Conservation (phyloP, 1,140 invertebrate species). For the Patella vulgata region DNA sequence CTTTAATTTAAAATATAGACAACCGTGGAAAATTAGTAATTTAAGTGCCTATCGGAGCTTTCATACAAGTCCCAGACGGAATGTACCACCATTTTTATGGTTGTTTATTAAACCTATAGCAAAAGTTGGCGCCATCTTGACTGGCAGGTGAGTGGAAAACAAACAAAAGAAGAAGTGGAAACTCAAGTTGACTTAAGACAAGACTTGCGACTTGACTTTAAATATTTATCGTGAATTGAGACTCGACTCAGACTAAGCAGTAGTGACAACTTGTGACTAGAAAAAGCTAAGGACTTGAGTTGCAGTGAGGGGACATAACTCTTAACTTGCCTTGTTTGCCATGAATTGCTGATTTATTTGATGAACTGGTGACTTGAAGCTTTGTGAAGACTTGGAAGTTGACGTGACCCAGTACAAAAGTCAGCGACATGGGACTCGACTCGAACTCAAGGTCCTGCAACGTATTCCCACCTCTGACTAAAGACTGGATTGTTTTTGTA, state of each 20-base stretch:
- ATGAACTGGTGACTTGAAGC: neutral
- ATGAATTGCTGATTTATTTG: no score
- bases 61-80: slow-evolving; percentile 28
- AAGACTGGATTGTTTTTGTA: no score
- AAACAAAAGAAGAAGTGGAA: no score
- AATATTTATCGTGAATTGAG: neutral
- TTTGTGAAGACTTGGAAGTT: slow-evolving; percentile 1
- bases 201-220: neutral
- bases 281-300: slow-evolving; percentile 3
- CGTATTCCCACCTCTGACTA: no score
- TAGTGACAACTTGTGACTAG: neutral
- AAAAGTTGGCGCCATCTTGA: slow-evolving; percentile 41
- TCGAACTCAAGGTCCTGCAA: no score
- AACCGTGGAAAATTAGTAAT: no score
- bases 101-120: slow-evolving; percentile 44
- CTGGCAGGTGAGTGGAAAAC: slow-evolving; percentile 38
- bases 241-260: neutral
- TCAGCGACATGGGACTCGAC: no score
- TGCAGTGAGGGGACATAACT: no score
- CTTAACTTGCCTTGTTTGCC: no score
- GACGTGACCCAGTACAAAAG: no score
- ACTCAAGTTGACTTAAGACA: no score
- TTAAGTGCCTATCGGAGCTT: slow-evolving; percentile 19
- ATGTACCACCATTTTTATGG: slow-evolving; percentile 44
- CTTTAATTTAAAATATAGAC: no score